These are phyloP conservation scores for Pseudomyrmex pallidus DNA, from an alignment of 1,140 invertebrate genomes.

Conservation along the genomic window DNA sequence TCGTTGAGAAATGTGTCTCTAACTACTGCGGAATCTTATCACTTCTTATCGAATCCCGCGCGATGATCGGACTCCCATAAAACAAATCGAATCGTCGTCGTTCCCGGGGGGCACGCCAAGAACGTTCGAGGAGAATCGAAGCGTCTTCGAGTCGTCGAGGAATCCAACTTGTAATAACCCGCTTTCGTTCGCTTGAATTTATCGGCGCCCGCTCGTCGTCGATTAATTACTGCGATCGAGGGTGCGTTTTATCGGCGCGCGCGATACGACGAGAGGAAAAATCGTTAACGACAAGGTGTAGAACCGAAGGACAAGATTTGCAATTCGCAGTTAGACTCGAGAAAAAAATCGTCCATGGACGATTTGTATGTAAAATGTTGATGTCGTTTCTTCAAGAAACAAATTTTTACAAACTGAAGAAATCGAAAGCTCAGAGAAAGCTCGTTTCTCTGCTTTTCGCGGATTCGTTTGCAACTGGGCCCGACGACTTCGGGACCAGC, in stretches of 20 bases:
- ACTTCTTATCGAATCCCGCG: slow-evolving; percentile 24
- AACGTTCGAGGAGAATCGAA: slow-evolving; percentile 23
- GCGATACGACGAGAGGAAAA: slow-evolving; percentile 38
- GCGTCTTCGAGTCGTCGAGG: slow-evolving; percentile 29
- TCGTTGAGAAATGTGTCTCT: neutral
- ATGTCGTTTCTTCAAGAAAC: neutral
- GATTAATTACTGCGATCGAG: slow-evolving; percentile 57
- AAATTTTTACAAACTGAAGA: neutral
- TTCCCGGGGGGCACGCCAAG: neutral
- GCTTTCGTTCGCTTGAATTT: slow-evolving; percentile 61
- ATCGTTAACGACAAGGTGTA: slow-evolving; percentile 1
- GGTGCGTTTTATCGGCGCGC: slow-evolving; percentile 24
- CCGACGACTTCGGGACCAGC: neutral
- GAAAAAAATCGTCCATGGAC: neutral
- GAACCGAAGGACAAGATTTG: neutral
- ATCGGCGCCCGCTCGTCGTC: slow-evolving; percentile 20
- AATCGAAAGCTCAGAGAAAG: neutral
- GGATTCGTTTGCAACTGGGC: neutral
- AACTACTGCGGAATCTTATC: slow-evolving; percentile 9
- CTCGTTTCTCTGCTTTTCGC: slow-evolving; percentile 5
- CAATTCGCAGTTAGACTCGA: neutral
- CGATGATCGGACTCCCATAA: slow-evolving; percentile 28
- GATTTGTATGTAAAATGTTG: too few relatives aligned
- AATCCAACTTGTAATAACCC: slow-evolving; percentile 55
- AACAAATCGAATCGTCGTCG: slow-evolving; percentile 43